These are phyloP conservation scores for Oligia latruncula DNA, from an alignment of 2,888 invertebrate species.

Conservation along the genomic window DNA sequence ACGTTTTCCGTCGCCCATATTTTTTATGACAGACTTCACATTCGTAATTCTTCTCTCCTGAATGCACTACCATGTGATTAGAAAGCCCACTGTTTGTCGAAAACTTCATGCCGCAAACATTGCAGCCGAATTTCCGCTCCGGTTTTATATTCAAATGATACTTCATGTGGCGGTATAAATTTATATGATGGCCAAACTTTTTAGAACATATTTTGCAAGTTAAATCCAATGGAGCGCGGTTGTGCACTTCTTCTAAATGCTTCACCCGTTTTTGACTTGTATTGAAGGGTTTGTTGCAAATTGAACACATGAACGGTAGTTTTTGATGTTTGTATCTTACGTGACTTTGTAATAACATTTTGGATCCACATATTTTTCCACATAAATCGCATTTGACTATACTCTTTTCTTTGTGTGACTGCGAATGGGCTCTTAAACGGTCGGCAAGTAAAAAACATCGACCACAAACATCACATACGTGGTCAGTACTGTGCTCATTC, in stretches of 20 bases:
- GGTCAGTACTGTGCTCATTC: slow-evolving; percentile 81
- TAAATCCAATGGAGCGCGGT: slow-evolving; percentile 56
- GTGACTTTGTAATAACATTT: slow-evolving; percentile 64
- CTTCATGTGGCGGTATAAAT: slow-evolving; percentile 58
- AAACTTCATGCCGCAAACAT: slow-evolving; percentile 56
- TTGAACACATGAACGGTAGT: slow-evolving; percentile 61
- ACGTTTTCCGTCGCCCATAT: slow-evolving; percentile 68
- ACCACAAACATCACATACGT: slow-evolving; percentile 83
- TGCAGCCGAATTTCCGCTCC: slow-evolving; percentile 53
- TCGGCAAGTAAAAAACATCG: slow-evolving; percentile 77
- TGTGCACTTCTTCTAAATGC: slow-evolving; percentile 63
- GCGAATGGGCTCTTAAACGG: slow-evolving; percentile 58
- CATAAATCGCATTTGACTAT: slow-evolving; percentile 59
- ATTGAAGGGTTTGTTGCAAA: slow-evolving; percentile 59
- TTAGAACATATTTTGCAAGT: slow-evolving; percentile 62
- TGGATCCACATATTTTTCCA: slow-evolving; percentile 56
- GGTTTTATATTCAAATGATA: slow-evolving; percentile 49
- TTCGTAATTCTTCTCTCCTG: slow-evolving; percentile 77
- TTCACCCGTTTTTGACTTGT: slow-evolving; percentile 38
- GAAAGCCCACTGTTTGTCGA: slow-evolving; percentile 38
- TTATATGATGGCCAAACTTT: slow-evolving; percentile 50
- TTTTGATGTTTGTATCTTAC: slow-evolving; percentile 74
- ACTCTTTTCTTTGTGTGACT: slow-evolving; percentile 43
- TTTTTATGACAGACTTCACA: slow-evolving; percentile 81
- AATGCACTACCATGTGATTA: slow-evolving; percentile 54